These are phyloP conservation scores for Tiliacea citrago DNA, from an alignment of 2,888 invertebrate species.

Conservation along the genomic window DNA sequence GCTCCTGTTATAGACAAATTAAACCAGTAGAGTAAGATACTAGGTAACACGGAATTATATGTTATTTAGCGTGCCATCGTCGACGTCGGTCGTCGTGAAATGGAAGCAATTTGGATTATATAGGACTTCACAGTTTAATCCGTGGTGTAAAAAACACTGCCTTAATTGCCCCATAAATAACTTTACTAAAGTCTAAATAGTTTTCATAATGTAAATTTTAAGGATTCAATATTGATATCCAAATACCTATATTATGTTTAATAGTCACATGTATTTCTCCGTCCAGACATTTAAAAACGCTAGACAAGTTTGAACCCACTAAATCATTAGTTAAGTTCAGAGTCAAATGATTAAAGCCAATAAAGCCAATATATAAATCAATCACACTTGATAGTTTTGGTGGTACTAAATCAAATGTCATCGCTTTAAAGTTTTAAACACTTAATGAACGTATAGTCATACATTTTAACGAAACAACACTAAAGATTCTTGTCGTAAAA, in stretches of 20 bases:
- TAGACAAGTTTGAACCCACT: not conserved
- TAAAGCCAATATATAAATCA: slow-evolving; percentile 30
- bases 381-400: slow-evolving; percentile 24
- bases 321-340: slow-evolving; percentile 10
- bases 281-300: not conserved
- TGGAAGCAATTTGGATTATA: not conserved
- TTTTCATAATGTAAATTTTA: not conserved
- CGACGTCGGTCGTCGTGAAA: not conserved
- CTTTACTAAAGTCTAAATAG: not conserved
- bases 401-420: slow-evolving; percentile 32
- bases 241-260: not conserved
- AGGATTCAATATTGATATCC: not conserved
- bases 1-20: not conserved
- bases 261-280: not conserved
- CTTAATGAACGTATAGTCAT: slow-evolving; percentile 16
- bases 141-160: not conserved
- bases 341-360: slow-evolving; percentile 15
- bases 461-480: slow-evolving; percentile 23
- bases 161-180: not conserved
- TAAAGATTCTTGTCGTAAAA: slow-evolving; percentile 8
- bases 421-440: not conserved
- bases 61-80: not conserved
- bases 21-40: not conserved
- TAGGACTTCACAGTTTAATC: not conserved
- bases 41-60: not conserved